These are phyloP conservation scores for Ellobium chinense DNA, from an alignment of 2,888 invertebrate genomes.

Conservation along the genomic window DNA sequence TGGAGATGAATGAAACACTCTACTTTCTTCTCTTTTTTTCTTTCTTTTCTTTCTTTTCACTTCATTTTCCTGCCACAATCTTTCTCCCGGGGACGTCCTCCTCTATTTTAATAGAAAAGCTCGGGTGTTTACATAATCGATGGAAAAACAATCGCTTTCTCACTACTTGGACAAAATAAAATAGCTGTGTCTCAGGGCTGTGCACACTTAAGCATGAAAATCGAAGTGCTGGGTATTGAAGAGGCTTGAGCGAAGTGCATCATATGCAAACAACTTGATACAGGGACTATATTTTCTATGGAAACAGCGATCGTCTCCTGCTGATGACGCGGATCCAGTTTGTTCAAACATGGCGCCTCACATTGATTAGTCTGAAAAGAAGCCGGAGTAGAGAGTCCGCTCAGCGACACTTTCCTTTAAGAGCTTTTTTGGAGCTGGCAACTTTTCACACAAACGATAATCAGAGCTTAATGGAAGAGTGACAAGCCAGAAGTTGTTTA, in stretches of 20 bases:
- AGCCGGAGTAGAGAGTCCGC: background rate
- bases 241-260: background rate
- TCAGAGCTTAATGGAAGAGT: background rate
- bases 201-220: background rate
- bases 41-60: too few relatives aligned
- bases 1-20: background rate
- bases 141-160: slow-evolving; percentile 6
- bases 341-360: slow-evolving; percentile 4
- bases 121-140: slow-evolving; percentile 22
- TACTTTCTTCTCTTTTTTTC: too few relatives aligned
- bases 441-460: background rate
- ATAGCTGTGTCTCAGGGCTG: slow-evolving; percentile 24
- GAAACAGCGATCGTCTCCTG: background rate
- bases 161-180: slow-evolving; percentile 7
- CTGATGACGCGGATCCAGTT: slow-evolving; percentile 11
- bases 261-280: slow-evolving; percentile 31
- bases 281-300: slow-evolving; percentile 6
- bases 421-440: background rate
- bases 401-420: background rate
- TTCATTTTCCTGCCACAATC: too few relatives aligned
- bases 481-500: too few relatives aligned
- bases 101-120: too few relatives aligned
- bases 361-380: slow-evolving; percentile 22
- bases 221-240: background rate
- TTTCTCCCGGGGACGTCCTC: too few relatives aligned